A percentile compares a stretch with the other conserved stretches of the same genome.
These are phyloP conservation scores for Lophochroa leadbeateri DNA, from an alignment of 2,113 vertebrate species.

Conservation along the genomic window DNA sequence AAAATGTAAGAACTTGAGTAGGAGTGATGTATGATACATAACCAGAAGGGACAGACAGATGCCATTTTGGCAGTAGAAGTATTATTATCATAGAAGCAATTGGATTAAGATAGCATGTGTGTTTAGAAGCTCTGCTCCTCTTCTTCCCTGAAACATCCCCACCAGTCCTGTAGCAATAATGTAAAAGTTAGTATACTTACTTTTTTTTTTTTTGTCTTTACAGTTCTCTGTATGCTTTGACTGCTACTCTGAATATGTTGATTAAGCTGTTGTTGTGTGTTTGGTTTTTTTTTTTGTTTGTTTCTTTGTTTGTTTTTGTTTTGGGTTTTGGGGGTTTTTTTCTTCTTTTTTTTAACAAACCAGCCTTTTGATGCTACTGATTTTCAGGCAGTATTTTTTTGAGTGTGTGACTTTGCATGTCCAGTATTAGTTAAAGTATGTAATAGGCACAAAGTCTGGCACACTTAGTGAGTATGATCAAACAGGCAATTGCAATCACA, in stretches of 20 bases:
- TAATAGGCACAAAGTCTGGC: not conserved
- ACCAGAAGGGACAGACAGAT: not conserved
- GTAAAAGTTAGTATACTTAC: not conserved
- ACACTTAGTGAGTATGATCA: not conserved
- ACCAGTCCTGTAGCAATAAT: not conserved
- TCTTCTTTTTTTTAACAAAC: not conserved
- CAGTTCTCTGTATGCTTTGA: not conserved
- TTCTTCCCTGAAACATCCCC: not conserved
- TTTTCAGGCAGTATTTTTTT: not conserved
- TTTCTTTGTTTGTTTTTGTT: too few species aligned
- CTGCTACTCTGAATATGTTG: not conserved
- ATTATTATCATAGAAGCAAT: not conserved
- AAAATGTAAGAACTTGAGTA: not conserved
- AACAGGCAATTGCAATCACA: not conserved
- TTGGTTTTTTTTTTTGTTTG: too few species aligned
- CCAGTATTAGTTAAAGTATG: not conserved
- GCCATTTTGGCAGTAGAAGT: not conserved
- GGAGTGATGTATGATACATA: not conserved
- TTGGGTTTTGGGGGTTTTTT: too few species aligned
- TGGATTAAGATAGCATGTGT: not conserved
- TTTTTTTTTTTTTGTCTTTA: not conserved
- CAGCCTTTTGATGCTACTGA: not conserved
- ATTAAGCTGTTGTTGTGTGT: not conserved
- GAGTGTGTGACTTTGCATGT: not conserved
- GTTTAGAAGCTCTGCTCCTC: not conserved